A percentile compares a stretch with the other conserved stretches of the same genome.
Evolutionary conservation across 2,888 invertebrate genomes (phyloP).

Genomic region (Andrena marginata): DNA sequence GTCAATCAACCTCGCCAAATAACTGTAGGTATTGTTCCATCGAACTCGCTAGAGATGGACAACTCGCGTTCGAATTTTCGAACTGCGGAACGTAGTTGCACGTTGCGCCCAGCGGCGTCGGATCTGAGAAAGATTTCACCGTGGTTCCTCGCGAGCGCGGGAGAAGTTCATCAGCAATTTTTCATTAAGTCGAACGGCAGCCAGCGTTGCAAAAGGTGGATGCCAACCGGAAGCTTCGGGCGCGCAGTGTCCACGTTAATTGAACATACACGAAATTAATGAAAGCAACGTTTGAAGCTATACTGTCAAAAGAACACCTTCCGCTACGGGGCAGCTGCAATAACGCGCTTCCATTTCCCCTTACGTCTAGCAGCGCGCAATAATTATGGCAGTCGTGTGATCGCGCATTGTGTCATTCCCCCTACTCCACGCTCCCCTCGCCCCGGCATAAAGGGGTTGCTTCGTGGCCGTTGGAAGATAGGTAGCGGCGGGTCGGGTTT

Average conservation of each 20-base stretch:
- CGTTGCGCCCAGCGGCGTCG: background rate
- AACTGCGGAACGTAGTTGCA: background rate
- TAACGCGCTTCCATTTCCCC: slow-evolving; percentile 31
- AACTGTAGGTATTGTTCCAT: background rate
- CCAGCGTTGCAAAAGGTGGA: background rate
- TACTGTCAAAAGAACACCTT: slow-evolving; percentile 17
- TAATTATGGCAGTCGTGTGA: slow-evolving; percentile 68
- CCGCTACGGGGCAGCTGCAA: slow-evolving; percentile 18
- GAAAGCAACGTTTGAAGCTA: slow-evolving; percentile 47
- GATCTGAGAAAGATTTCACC: background rate
- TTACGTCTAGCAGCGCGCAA: slow-evolving; percentile 55
- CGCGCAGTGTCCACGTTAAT: slow-evolving; percentile 42
- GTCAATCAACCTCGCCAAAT: background rate
- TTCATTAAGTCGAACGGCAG: slow-evolving; percentile 29
- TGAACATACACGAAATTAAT: slow-evolving; percentile 57
- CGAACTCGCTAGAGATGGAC: too few relatives aligned
- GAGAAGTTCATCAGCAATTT: background rate
- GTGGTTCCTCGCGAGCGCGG: background rate
- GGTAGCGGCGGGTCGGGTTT: slow-evolving; percentile 63
- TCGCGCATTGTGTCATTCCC: slow-evolving; percentile 53
- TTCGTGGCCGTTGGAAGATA: slow-evolving; percentile 66
- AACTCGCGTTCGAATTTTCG: background rate
- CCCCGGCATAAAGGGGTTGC: slow-evolving; percentile 49
- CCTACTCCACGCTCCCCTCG: background rate
- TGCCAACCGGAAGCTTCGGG: background rate